Conservation (phyloP, 2,888 invertebrate genomes). For the Tetheella fluctuosa region DNA sequence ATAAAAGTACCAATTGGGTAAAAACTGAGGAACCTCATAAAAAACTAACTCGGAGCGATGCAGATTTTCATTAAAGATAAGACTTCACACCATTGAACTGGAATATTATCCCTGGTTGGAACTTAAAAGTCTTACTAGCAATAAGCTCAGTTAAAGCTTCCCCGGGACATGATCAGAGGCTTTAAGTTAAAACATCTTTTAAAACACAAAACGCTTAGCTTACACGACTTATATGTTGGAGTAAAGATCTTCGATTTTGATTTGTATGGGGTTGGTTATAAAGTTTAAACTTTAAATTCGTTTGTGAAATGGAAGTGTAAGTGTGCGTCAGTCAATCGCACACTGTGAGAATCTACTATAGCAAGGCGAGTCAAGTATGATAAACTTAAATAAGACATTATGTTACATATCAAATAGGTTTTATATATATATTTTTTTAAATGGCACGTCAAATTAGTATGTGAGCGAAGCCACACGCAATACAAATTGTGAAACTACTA, state of each 20-base stretch:
- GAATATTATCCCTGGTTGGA: neutral
- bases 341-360: no score
- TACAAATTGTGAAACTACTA: no score
- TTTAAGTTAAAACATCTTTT: neutral
- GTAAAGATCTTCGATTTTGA: neutral
- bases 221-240: neutral
- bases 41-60: neutral
- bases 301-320: no score
- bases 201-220: neutral
- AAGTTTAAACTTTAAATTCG: no score
- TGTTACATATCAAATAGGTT: no score
- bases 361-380: no score
- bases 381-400: no score
- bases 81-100: neutral
- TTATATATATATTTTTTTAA: no score
- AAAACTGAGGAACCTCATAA: neutral
- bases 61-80: slow-evolving; percentile 1
- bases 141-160: slow-evolving; percentile 3
- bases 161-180: neutral
- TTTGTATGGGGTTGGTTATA: no score
- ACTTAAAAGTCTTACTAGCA: neutral
- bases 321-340: no score
- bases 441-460: no score
- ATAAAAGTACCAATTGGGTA: neutral
- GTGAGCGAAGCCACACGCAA: no score